phyloP scores from a whole-genome alignment of 2,888 invertebrate species.

The Mechanitis mazaeus region DNA sequence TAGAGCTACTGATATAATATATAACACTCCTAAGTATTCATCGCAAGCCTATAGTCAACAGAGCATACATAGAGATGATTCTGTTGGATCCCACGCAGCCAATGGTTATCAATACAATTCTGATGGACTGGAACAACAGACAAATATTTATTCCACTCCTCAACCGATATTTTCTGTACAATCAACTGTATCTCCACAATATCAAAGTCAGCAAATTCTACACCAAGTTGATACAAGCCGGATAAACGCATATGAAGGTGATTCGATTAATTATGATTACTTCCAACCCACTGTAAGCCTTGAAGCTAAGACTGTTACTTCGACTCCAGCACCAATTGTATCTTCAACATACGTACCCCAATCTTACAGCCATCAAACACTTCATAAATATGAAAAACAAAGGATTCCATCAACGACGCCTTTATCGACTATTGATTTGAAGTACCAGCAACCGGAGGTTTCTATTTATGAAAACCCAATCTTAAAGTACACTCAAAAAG shows the following conservation, averaged over 20 bases:
- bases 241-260: slow-evolving; percentile 47
- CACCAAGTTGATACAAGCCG: slow-evolving; percentile 51
- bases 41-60: slow-evolving; percentile 53
- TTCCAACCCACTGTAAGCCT: slow-evolving; percentile 40
- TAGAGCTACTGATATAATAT: slow-evolving; percentile 27
- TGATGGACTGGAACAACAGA: slow-evolving; percentile 45
- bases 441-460: slow-evolving; percentile 57
- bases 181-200: slow-evolving; percentile 39
- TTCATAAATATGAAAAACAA: slow-evolving; percentile 50
- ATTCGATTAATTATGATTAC: slow-evolving; percentile 39
- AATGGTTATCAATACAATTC: slow-evolving; percentile 38
- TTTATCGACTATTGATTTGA: slow-evolving; percentile 44
- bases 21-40: slow-evolving; percentile 39
- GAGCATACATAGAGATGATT: slow-evolving; percentile 51
- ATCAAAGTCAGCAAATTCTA: slow-evolving; percentile 55
- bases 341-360: slow-evolving; percentile 42
- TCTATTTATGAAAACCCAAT: slow-evolving; percentile 63
- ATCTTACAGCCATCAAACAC: slow-evolving; percentile 48
- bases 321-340: slow-evolving; percentile 47
- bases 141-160: slow-evolving; percentile 45
- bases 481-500: slow-evolving; percentile 51
- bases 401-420: slow-evolving; percentile 50
- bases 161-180: slow-evolving; percentile 26
- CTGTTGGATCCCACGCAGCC: slow-evolving; percentile 41
- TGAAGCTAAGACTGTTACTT: slow-evolving; percentile 45